Percentiles rank a stretch among this genome's conserved stretches.
Evolutionary conservation across 2,888 invertebrate genomes (phyloP).

Genomic region (Folsomia manolachei): DNA sequence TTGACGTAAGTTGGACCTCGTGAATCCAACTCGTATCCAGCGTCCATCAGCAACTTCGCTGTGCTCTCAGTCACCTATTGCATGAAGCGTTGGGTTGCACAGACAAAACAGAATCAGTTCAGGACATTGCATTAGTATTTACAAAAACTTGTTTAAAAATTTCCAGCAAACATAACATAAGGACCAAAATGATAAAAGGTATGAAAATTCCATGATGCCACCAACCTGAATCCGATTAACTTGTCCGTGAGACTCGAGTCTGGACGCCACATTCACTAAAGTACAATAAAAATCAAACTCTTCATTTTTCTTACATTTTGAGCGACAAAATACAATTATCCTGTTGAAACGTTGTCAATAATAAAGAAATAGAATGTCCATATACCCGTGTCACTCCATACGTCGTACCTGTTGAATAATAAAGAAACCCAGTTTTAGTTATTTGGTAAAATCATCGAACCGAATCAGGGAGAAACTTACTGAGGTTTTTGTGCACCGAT

Average conservation of each 20-base stretch:
- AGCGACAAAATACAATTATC: no score
- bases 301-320: background rate
- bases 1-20: constrained; percentile 91
- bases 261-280: constrained; percentile 89
- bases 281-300: background rate
- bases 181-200: background rate
- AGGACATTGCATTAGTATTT: constrained; percentile 8
- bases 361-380: no score
- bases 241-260: constrained; percentile 93
- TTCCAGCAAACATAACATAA: background rate
- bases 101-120: background rate
- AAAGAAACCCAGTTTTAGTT: constrained; percentile 22
- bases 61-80: constrained; percentile 74
- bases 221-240: constrained; percentile 77
- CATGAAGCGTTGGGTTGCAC: no score
- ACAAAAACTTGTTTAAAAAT: constrained; percentile 10
- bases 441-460: constrained; percentile 14
- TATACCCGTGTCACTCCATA: constrained; percentile 98
- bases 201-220: no score
- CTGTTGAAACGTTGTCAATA: no score
- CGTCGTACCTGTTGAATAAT: constrained; percentile 65
- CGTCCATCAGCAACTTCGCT: constrained; percentile 75
- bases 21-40: constrained; percentile 83
- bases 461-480: constrained; percentile 56
- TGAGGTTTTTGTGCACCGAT: constrained; percentile 97